A percentile compares a stretch with the other conserved stretches of the same genome.
These are phyloP conservation scores for Sebastes schlegelii DNA, from an alignment of 2,113 vertebrate genomes.

Conservation along the genomic window DNA sequence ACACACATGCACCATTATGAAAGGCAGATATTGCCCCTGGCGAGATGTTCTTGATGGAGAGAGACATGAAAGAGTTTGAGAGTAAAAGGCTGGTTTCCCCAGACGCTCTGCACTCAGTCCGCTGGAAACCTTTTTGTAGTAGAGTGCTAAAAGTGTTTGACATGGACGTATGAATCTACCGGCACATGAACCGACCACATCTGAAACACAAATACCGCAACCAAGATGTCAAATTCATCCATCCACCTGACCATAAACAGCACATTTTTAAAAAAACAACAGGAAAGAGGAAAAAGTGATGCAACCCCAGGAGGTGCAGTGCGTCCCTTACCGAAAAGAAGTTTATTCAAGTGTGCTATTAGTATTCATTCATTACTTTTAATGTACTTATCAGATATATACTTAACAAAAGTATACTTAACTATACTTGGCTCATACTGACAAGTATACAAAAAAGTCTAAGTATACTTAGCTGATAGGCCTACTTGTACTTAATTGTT, in stretches of 20 bases:
- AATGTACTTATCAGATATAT: no score
- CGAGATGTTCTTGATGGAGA: constrained; percentile 13
- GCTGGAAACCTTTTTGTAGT: constrained; percentile 13
- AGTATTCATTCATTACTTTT: no score
- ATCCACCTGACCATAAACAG: background rate
- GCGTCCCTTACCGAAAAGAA: no score
- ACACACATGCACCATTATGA: constrained; percentile 6
- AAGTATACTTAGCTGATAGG: no score
- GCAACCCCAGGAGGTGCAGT: constrained; percentile 27
- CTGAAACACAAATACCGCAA: constrained; percentile 1
- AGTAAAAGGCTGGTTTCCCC: constrained; percentile 34
- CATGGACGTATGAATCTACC: background rate
- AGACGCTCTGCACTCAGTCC: constrained; percentile 28
- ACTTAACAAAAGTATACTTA: no score
- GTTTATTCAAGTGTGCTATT: no score
- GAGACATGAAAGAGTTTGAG: constrained; percentile 42
- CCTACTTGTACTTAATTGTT: no score
- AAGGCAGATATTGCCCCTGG: constrained; percentile 22
- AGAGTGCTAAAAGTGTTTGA: background rate
- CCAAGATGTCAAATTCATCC: background rate
- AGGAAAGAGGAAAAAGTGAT: background rate
- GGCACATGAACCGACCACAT: background rate
- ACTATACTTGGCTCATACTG: no score
- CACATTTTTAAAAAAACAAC: background rate
- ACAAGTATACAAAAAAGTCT: no score